phyloP scores from a whole-genome alignment of 2,888 invertebrate species.

The Chrysolina haemoptera region DNA sequence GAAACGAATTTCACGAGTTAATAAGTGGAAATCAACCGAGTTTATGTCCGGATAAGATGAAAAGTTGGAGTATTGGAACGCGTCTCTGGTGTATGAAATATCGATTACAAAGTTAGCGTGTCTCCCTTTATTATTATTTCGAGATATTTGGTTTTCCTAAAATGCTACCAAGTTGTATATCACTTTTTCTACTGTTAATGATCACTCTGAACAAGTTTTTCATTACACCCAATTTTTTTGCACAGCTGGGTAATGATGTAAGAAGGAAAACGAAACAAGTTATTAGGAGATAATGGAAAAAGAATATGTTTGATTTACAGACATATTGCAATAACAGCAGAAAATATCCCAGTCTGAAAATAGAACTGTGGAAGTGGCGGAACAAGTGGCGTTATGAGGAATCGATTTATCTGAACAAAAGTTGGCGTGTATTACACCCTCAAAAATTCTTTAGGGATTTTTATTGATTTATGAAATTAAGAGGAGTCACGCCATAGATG shows the following conservation, averaged over 20 bases:
- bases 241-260: not conserved
- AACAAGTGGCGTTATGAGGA: not conserved
- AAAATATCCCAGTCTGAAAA: not conserved
- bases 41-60: no score
- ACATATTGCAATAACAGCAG: not conserved
- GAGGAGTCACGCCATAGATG: no score
- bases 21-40: no score
- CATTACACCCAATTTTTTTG: not conserved
- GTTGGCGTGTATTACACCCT: not conserved
- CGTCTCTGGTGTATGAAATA: no score
- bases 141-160: no score
- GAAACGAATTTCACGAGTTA: no score
- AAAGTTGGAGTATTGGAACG: no score
- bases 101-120: no score
- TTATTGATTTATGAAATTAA: no score
- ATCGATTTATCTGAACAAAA: not conserved
- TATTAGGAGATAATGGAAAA: constrained; percentile 11
- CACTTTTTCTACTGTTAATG: not conserved
- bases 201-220: not conserved
- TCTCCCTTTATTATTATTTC: no score
- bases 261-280: not conserved
- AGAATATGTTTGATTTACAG: no score
- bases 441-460: no score
- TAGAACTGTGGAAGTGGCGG: constrained; percentile 6
- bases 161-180: not conserved